Evolutionary conservation across 2,888 invertebrate genomes (phyloP).

Genomic region (Drosophila merina): DNA sequence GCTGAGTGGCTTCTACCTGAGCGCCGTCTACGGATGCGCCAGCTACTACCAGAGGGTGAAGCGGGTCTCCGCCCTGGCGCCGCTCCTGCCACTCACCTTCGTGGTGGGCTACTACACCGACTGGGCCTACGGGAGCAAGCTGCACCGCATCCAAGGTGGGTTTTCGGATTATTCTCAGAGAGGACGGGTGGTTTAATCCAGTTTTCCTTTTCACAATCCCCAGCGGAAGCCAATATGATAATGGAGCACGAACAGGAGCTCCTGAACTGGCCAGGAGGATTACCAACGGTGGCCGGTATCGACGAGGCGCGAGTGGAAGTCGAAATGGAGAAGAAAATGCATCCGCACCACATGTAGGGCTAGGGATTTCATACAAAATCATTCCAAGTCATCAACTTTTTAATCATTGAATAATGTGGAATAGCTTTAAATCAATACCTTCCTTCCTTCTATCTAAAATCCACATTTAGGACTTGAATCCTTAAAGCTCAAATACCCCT

Average conservation of each 20-base stretch:
- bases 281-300: conserved; percentile 90
- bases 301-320: conserved; percentile 87
- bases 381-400: not conserved
- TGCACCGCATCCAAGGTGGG: conserved; percentile 89
- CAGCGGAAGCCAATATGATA: conserved; percentile 91
- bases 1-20: conserved; percentile 88
- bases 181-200: too few species aligned
- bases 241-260: conserved; percentile 89
- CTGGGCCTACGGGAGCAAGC: conserved; percentile 86
- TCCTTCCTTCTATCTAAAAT: not conserved
- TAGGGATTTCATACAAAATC: conserved; percentile 13
- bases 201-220: not conserved
- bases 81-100: conserved; percentile 90
- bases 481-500: not conserved
- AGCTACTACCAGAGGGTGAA: conserved; percentile 86
- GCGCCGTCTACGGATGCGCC: conserved; percentile 85
- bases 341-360: conserved; percentile 85
- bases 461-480: not conserved
- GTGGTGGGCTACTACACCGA: conserved; percentile 86
- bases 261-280: conserved; percentile 89
- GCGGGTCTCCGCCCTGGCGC: conserved; percentile 85
- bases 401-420: not conserved
- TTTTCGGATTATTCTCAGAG: not conserved
- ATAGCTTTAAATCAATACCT: conserved; percentile 5
- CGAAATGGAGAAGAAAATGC: conserved; percentile 88